Percentiles rank a stretch among this genome's conserved stretches.
These are phyloP conservation scores for Cygnus olor DNA, from an alignment of 2,797 vertebrate species.

Conservation along the genomic window DNA sequence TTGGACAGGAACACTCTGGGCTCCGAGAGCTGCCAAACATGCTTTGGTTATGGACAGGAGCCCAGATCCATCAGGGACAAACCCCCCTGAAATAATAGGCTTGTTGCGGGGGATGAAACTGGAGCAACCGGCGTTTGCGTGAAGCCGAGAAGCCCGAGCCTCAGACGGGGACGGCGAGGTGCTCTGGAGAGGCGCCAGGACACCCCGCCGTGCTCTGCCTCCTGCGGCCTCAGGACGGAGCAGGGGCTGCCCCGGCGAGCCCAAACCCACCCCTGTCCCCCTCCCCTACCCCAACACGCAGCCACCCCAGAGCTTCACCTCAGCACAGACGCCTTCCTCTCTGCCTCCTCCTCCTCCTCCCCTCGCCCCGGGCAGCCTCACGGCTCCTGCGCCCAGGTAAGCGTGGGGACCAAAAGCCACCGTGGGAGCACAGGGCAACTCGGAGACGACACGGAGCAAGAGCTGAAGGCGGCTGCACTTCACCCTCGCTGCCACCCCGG, in stretches of 20 bases:
- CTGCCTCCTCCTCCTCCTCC: not conserved
- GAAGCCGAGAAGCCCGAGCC: not conserved
- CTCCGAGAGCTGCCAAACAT: slow-evolving; percentile 66
- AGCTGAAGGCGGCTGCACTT: too few relatives aligned
- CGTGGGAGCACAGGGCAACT: not conserved
- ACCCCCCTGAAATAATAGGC: slow-evolving; percentile 17
- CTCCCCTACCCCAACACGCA: not conserved
- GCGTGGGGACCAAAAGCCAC: not conserved
- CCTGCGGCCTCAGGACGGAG: not conserved
- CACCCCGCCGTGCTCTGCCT: not conserved
- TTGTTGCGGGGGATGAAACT: not conserved
- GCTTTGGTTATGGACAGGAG: slow-evolving; percentile 61
- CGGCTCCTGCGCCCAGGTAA: not conserved
- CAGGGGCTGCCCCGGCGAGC: not conserved
- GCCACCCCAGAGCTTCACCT: too few relatives aligned
- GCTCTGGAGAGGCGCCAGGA: not conserved
- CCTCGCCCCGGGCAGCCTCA: not conserved
- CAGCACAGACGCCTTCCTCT: not conserved
- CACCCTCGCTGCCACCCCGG: not conserved
- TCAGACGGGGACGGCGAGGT: not conserved
- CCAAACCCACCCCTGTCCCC: not conserved
- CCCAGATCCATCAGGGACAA: slow-evolving; percentile 55
- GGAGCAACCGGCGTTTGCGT: not conserved
- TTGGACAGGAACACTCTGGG: slow-evolving; percentile 61
- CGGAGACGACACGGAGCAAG: too few relatives aligned